Percentiles rank a stretch among this genome's conserved stretches.
phyloP scores from a whole-genome alignment of 2,888 invertebrate genomes.

The Nomada ferruginata region DNA sequence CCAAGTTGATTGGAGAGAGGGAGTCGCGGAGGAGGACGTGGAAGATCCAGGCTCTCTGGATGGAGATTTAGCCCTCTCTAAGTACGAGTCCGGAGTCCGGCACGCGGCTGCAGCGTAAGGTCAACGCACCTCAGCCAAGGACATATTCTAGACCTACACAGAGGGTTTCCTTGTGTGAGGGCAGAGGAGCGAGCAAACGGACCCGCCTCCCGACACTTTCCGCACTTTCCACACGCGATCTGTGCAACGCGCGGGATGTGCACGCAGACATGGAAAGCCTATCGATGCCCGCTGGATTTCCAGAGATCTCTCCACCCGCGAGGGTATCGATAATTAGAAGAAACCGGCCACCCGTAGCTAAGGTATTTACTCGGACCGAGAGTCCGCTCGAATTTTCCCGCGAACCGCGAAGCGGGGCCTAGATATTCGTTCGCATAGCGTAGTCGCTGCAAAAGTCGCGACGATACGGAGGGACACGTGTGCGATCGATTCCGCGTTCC shows the following conservation, averaged over 20 bases:
- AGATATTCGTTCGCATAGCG: background rate
- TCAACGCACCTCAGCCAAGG: constrained; percentile 83
- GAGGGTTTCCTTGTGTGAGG: constrained; percentile 66
- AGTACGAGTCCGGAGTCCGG: constrained; percentile 73
- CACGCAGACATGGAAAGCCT: constrained; percentile 16
- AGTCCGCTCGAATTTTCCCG: background rate
- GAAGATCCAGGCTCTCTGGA: constrained; percentile 59
- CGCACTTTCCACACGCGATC: constrained; percentile 19
- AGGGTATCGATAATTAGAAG: no score
- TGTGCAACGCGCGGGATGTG: constrained; percentile 32
- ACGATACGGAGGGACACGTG: background rate
- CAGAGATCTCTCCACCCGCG: background rate
- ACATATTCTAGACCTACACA: constrained; percentile 82
- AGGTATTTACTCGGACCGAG: no score
- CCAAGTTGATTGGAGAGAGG: background rate
- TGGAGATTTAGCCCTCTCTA: constrained; percentile 76
- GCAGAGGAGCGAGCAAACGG: constrained; percentile 31
- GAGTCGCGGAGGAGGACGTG: constrained; percentile 35
- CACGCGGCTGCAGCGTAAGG: constrained; percentile 76
- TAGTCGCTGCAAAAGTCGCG: background rate
- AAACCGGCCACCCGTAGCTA: no score
- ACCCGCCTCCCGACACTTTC: background rate
- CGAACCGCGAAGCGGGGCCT: background rate
- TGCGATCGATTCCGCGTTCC: no score
- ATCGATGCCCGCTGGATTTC: background rate